phyloP scores from a whole-genome alignment of 2,113 vertebrate genomes.

The Calypte anna region DNA sequence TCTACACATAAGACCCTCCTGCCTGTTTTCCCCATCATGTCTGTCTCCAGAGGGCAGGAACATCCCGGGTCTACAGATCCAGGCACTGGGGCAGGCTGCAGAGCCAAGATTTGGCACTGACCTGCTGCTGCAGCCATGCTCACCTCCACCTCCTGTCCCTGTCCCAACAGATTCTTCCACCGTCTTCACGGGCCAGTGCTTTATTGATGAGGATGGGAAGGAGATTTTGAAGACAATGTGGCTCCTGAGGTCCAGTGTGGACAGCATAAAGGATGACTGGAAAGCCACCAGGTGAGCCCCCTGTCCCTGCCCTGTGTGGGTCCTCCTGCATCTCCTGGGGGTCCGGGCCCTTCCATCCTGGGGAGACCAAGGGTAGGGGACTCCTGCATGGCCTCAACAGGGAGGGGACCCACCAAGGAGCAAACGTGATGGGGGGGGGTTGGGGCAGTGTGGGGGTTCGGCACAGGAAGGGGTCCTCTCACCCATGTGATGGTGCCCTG shows the following conservation, averaged over 20 bases:
- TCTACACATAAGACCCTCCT: background rate
- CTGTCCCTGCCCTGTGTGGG: background rate
- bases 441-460: background rate
- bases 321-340: background rate
- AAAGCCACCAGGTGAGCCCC: background rate
- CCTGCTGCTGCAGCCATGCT: background rate
- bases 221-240: background rate
- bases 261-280: background rate
- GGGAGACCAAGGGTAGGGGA: background rate
- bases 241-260: background rate
- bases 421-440: too few species aligned
- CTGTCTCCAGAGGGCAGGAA: background rate
- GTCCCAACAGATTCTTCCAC: background rate
- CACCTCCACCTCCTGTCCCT: background rate
- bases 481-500: too few species aligned
- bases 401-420: too few species aligned
- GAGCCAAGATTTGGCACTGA: background rate
- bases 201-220: background rate
- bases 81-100: background rate
- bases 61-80: background rate
- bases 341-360: too few species aligned
- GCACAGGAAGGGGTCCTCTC: too few species aligned
- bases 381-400: background rate
- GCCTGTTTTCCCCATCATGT: background rate
- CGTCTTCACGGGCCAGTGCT: background rate